Percentiles rank a stretch among this genome's conserved stretches.
Conservation (phyloP, 2,113 vertebrate species). For the Diphyllodes magnificus region DNA sequence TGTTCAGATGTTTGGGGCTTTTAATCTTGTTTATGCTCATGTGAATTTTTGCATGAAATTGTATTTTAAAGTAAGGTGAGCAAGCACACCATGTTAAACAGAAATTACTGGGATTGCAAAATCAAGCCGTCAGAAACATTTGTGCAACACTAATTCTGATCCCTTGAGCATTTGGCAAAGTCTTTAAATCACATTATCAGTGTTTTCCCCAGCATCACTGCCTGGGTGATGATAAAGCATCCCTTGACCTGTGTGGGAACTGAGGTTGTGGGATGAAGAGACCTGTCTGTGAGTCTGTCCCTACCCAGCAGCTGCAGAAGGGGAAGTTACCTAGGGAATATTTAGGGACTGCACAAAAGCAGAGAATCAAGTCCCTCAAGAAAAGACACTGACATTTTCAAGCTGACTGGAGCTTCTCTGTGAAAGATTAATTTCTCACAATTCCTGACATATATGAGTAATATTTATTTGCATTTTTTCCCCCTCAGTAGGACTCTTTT, state of each 20-base stretch:
- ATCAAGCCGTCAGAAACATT: neutral
- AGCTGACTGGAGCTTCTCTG: neutral
- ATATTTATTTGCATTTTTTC: neutral
- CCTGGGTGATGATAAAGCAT: neutral
- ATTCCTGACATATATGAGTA: neutral
- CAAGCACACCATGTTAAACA: neutral
- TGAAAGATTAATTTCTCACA: neutral
- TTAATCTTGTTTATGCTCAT: neutral
- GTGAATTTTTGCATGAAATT: neutral
- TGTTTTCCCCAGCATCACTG: neutral
- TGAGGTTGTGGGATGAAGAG: neutral
- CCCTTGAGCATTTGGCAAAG: neutral
- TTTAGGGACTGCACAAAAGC: neutral
- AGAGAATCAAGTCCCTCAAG: neutral
- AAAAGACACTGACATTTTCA: neutral
- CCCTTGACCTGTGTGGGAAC: neutral
- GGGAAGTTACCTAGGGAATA: neutral
- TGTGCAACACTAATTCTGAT: neutral
- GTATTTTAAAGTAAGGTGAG: neutral
- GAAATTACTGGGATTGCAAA: neutral
- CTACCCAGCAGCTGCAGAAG: neutral
- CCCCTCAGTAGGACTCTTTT: neutral
- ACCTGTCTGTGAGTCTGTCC: neutral
- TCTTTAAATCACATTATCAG: neutral
- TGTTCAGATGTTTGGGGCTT: neutral